A percentile compares a stretch with the other conserved stretches of the same genome.
Evolutionary conservation across 2,113 vertebrate genomes (phyloP).

Genomic region (Irena cyanogastra): DNA sequence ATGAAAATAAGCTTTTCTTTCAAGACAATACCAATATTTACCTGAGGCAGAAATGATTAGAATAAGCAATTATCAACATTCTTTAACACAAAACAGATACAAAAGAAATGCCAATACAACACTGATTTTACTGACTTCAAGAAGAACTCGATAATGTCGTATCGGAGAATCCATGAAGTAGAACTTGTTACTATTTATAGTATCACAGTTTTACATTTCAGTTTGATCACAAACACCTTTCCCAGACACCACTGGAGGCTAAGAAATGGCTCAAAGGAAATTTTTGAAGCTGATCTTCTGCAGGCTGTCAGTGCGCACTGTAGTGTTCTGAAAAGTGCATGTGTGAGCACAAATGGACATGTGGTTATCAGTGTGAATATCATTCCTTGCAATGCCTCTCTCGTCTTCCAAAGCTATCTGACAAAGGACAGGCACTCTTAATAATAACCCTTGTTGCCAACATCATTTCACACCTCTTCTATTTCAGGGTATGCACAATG

Average conservation of each 20-base stretch:
- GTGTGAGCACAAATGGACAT: neutral
- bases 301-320: neutral
- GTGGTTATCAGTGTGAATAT: neutral
- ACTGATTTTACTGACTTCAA: neutral
- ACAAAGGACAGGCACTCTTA: neutral
- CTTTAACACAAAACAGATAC: neutral
- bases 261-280: neutral
- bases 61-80: neutral
- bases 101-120: neutral
- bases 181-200: neutral
- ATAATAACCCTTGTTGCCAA: neutral
- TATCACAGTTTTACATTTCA: neutral
- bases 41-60: neutral
- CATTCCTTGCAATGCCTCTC: neutral
- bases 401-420: neutral
- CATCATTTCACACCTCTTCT: constrained; percentile 7
- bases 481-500: neutral
- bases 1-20: neutral
- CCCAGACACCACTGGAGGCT: neutral
- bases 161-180: neutral
- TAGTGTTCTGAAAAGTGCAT: neutral
- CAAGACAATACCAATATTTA: neutral
- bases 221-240: constrained; percentile 16
- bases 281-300: neutral
- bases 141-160: neutral